Evolutionary conservation across 1,140 invertebrate species (phyloP), one percentile per base, ranked within the genome.

Genomic region (Maniola jurtina): DNA sequence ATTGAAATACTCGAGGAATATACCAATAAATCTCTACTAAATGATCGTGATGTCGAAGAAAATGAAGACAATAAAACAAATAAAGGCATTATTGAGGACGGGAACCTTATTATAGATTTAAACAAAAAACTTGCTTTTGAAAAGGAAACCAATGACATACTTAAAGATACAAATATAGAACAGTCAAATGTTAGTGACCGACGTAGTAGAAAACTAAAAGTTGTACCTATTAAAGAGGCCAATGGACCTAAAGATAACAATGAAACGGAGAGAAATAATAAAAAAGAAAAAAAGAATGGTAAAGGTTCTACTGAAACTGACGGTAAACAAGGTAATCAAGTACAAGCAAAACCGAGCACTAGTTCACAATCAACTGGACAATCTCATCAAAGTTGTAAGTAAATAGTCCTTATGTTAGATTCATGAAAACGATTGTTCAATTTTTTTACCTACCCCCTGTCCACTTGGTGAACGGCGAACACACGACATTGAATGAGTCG

Each of bases 1-100:
- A 83, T 87, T 64, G 80, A 88, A 76, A 77, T 86, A 14, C 78
- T 88, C 33, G 79, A 78, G 45, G 64, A 68, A 16, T 58, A 66
- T 11, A 66, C 77, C 16, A 72, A 64, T 60, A 38, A 50, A 68
- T 66, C 62, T 0, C 45, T 50, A 71, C 57, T 56, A 62, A 36
- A 60, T 56, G 56, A 71, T 66, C n/a, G 47, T 63, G 55, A n/a
- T 62, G 38, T 48, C 15, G 33, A 8, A 42, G 14, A 72, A 52
- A 38, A 67, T 45, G 61, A 45, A 54, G 61, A 76, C 64, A 64
- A 68, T 59, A 36, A 67, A 40, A 45, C 34, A 47, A 54, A 47
- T 35, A 13, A 55, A 52, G 65, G 36, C 52, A 64, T 80, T 13
- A 45, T 61, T 4, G 59, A 76, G 66, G 71, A 83, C 33, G 76